Evolutionary conservation across 2,797 vertebrate genomes (phyloP).

Genomic region (Phataginus tetradactyla): DNA sequence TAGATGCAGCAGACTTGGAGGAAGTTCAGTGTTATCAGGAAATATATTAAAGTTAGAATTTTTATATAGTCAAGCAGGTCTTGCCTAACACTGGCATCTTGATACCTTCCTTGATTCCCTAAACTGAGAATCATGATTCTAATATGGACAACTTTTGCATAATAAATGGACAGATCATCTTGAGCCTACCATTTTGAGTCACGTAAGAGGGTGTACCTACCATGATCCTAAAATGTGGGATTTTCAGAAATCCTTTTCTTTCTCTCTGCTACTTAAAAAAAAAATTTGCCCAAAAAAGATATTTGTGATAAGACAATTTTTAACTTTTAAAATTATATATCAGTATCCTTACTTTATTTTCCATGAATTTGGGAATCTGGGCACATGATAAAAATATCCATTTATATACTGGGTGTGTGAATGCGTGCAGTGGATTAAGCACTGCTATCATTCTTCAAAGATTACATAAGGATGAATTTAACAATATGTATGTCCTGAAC

Average conservation of each 20-base stretch:
- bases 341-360: neutral
- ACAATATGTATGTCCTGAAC: neutral
- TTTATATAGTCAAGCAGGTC: neutral
- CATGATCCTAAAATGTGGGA: neutral
- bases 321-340: constrained; percentile 40
- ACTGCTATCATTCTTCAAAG: neutral
- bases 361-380: neutral
- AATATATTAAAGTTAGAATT: neutral
- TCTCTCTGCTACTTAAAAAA: neutral
- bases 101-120: neutral
- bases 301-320: neutral
- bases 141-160: neutral
- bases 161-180: neutral
- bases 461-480: neutral
- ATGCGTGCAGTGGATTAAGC: neutral
- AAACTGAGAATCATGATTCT: constrained; percentile 6
- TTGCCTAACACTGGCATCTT: neutral
- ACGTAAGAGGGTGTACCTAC: neutral
- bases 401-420: neutral
- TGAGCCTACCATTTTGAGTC: constrained; percentile 10
- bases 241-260: neutral
- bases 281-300: neutral
- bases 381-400: neutral
- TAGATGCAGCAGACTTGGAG: neutral
- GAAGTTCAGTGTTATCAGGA: neutral